phyloP scores from a whole-genome alignment of 1,140 invertebrate genomes.

The Tetragnatha versicolor region DNA sequence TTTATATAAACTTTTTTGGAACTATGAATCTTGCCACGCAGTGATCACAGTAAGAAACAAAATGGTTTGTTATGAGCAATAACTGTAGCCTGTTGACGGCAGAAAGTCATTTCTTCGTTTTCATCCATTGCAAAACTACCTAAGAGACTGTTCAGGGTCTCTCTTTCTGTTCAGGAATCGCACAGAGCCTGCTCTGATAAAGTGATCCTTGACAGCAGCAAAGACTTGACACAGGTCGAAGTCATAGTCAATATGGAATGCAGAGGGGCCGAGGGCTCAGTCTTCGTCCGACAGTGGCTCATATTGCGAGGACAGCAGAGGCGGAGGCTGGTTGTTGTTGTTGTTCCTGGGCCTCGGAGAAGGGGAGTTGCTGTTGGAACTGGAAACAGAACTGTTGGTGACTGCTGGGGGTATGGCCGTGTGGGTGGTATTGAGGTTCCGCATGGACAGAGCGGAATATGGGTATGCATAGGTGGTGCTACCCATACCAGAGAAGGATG shows the following conservation, averaged over 20 bases:
- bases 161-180: no score
- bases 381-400: conserved; percentile 63
- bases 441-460: conserved; percentile 70
- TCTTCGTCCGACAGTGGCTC: conserved; percentile 88
- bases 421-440: conserved; percentile 63
- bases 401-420: conserved; percentile 64
- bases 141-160: no score
- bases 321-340: conserved; percentile 71
- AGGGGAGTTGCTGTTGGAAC: conserved; percentile 41
- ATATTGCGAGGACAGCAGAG: conserved; percentile 82
- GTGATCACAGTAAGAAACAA: conserved; percentile 49
- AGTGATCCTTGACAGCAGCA: no score
- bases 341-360: conserved; percentile 37
- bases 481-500: conserved; percentile 51
- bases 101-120: no score
- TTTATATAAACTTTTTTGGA: conserved; percentile 43
- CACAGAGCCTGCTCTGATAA: no score
- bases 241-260: conserved; percentile 50
- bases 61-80: conserved; percentile 45
- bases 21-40: conserved; percentile 24
- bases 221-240: no score
- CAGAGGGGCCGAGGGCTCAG: conserved; percentile 63
- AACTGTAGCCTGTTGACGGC: conserved; percentile 38
- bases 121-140: no score
- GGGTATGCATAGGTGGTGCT: conserved; percentile 69